Conservation (phyloP, 2,113 vertebrate genomes). For the Lamprologus speciosus region DNA sequence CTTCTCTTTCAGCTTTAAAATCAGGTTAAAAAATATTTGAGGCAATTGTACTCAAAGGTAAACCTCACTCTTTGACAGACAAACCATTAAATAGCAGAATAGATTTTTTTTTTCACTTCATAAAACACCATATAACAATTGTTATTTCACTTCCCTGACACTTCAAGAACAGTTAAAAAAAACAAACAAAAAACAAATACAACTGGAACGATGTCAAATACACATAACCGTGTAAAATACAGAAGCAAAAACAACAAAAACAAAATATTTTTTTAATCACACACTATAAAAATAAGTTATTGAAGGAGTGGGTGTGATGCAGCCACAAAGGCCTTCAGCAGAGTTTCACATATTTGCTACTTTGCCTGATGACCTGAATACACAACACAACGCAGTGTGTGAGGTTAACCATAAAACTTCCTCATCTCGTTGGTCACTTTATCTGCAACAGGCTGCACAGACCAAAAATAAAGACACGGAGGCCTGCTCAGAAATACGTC, state of each 20-base stretch:
- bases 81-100: constrained; percentile 35
- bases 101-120: constrained; percentile 23
- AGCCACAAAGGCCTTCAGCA: background rate
- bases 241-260: background rate
- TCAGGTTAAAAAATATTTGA: constrained; percentile 5
- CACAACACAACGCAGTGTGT: background rate
- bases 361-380: background rate
- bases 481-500: background rate
- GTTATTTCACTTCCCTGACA: constrained; percentile 62
- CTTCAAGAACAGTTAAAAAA: constrained; percentile 25
- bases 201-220: constrained; percentile 51
- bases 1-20: constrained; percentile 13
- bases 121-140: constrained; percentile 50
- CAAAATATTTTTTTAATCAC: constrained; percentile 11
- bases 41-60: constrained; percentile 6
- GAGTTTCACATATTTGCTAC: background rate
- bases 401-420: background rate
- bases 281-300: constrained; percentile 45
- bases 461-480: background rate
- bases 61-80: constrained; percentile 24
- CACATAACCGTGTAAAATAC: constrained; percentile 32
- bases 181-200: background rate
- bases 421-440: background rate
- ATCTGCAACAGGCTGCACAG: background rate
- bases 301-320: constrained; percentile 31